Conservation (phyloP, 2,888 invertebrate species). For the Rotaria socialis region DNA sequence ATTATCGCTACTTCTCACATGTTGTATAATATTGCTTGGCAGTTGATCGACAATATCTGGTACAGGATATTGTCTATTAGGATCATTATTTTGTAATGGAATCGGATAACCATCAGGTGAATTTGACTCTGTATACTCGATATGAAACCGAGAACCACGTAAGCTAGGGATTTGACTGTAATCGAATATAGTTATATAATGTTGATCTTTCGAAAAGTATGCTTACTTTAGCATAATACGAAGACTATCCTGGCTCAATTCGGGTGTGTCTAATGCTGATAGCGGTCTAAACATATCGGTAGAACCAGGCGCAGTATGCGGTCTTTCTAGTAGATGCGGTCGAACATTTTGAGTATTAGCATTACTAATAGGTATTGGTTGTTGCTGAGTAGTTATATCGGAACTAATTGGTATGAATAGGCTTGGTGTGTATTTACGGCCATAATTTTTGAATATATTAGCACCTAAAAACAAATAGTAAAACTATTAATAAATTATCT, state of each 20-base stretch:
- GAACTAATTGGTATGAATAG: not conserved
- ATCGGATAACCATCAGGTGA: not conserved
- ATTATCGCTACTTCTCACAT: not conserved
- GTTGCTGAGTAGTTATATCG: not conserved
- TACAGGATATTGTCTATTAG: not conserved
- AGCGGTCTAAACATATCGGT: not conserved
- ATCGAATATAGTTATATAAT: not conserved
- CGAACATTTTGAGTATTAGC: not conserved
- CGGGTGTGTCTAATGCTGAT: not conserved
- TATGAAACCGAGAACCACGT: not conserved
- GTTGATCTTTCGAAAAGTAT: not conserved
- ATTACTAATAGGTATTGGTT: too few species aligned
- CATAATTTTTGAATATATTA: not conserved
- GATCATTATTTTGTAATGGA: not conserved
- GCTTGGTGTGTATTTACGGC: not conserved
- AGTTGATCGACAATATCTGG: conserved; percentile 14
- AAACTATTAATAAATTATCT: not conserved
- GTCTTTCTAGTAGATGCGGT: not conserved
- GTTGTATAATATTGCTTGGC: not conserved
- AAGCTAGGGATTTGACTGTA: not conserved
- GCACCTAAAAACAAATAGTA: not conserved
- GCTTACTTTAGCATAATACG: conserved; percentile 1
- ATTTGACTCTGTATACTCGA: not conserved
- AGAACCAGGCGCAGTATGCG: not conserved
- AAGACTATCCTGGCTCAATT: not conserved